Evolutionary conservation across 2,113 vertebrate genomes (phyloP).

Genomic region (Pardalotus punctatus): DNA sequence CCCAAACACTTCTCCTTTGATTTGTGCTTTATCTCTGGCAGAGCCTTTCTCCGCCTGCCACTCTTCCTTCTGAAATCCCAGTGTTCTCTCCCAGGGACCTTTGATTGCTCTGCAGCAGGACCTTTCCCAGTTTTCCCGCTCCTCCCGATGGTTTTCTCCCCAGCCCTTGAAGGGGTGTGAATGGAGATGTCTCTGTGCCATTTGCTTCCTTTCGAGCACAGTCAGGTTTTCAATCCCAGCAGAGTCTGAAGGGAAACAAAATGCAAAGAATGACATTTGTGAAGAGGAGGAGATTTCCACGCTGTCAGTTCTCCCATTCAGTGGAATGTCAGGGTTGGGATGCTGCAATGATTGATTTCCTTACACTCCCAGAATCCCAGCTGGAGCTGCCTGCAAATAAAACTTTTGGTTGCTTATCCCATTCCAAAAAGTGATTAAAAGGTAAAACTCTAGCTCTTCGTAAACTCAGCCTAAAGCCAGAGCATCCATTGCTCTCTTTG

Average conservation of each 20-base stretch:
- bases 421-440: not conserved
- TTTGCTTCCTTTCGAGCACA: not conserved
- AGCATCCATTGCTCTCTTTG: not conserved
- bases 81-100: not conserved
- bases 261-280: not conserved
- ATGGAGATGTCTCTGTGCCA: not conserved
- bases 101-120: conserved; percentile 12
- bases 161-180: conserved; percentile 17
- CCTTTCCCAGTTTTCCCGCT: not conserved
- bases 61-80: not conserved
- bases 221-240: not conserved
- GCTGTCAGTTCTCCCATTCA: not conserved
- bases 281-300: not conserved
- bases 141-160: conserved; percentile 3
- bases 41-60: conserved; percentile 40
- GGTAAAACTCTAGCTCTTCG: not conserved
- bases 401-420: not conserved
- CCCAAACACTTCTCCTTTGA: not conserved
- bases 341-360: not conserved
- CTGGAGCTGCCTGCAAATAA: not conserved
- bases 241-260: not conserved
- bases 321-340: not conserved
- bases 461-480: not conserved
- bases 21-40: conserved; percentile 53
- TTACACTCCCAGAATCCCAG: not conserved